phyloP scores from a whole-genome alignment of 1,140 invertebrate genomes.

The Heliconius hewitsoni region DNA sequence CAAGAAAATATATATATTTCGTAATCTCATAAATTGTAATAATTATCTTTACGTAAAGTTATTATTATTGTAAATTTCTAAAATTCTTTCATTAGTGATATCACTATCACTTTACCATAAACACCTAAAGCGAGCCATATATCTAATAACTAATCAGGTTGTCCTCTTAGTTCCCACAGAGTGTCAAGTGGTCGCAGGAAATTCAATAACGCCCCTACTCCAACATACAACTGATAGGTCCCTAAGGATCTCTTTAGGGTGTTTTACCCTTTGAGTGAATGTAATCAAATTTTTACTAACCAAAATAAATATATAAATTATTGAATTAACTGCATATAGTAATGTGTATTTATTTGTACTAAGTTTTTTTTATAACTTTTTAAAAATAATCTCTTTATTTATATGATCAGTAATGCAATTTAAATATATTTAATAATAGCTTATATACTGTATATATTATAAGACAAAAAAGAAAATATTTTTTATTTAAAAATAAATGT shows the following conservation, averaged over 20 bases:
- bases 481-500: background rate
- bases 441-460: background rate
- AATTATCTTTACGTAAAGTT: too few relatives aligned
- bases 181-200: slow-evolving; percentile 28
- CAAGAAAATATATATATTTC: too few relatives aligned
- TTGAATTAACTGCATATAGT: background rate
- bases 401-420: background rate
- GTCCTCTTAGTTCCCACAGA: slow-evolving; percentile 35
- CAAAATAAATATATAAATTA: background rate
- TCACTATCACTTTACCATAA: background rate
- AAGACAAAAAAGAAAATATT: background rate
- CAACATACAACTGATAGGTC: slow-evolving; percentile 34
- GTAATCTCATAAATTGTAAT: too few relatives aligned
- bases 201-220: slow-evolving; percentile 36
- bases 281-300: background rate
- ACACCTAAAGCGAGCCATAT: background rate
- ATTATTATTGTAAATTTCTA: too few relatives aligned
- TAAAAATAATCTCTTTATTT: background rate
- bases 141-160: background rate
- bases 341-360: background rate
- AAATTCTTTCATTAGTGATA: too few relatives aligned
- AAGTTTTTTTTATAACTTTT: too few relatives aligned
- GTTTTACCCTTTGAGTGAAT: slow-evolving; percentile 23
- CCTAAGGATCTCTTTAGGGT: slow-evolving; percentile 33
- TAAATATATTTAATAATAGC: background rate